Evolutionary conservation across 2,113 vertebrate species (phyloP).

Genomic region (Crotalus helleri): DNA sequence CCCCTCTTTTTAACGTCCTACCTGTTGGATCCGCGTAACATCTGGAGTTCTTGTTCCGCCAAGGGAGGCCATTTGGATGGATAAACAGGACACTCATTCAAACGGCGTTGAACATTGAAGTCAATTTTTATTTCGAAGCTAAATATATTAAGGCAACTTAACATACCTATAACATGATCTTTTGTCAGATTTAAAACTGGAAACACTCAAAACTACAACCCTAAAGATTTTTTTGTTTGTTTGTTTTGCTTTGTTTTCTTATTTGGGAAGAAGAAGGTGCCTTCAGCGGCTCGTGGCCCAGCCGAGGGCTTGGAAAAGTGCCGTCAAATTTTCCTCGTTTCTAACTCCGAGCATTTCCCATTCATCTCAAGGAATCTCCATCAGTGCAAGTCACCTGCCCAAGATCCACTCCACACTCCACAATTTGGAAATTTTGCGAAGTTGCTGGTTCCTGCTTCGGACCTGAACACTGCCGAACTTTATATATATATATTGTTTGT

Average conservation of each 20-base stretch:
- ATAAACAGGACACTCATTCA: slow-evolving; percentile 66
- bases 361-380: slow-evolving; percentile 19
- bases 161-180: slow-evolving; percentile 68
- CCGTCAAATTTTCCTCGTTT: slow-evolving; percentile 38
- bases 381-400: slow-evolving; percentile 51
- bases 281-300: slow-evolving; percentile 25
- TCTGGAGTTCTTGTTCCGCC: neutral
- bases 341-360: slow-evolving; percentile 31
- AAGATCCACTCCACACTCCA: slow-evolving; percentile 21
- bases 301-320: slow-evolving; percentile 50
- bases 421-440: slow-evolving; percentile 23
- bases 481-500: neutral
- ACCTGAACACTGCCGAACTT: neutral
- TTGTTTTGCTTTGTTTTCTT: neutral
- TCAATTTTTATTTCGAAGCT: slow-evolving; percentile 69
- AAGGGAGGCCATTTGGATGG: neutral
- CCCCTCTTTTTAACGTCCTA: neutral
- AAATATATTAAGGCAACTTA: slow-evolving; percentile 73
- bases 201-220: slow-evolving; percentile 59
- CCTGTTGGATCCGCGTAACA: neutral
- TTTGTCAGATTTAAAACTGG: slow-evolving; percentile 52
- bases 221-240: slow-evolving; percentile 39
- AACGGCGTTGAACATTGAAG: slow-evolving; percentile 60
- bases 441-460: slow-evolving; percentile 31
- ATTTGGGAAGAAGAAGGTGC: slow-evolving; percentile 15